Evolutionary conservation across 2,888 invertebrate species (phyloP).

Genomic region (Clistopyga incitator): DNA sequence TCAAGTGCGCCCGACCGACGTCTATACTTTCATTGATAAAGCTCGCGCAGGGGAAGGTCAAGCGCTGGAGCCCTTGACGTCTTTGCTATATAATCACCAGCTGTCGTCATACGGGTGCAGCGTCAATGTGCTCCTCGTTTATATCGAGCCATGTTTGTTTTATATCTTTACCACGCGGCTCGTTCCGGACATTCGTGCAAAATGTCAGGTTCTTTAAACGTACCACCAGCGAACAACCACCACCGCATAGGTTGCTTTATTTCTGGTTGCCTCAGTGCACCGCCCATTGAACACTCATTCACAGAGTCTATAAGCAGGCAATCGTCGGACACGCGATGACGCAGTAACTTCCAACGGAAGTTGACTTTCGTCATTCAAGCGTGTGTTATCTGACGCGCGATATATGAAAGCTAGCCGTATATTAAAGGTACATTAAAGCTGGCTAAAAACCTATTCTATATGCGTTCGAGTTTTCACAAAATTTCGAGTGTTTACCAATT

Average conservation of each 20-base stretch:
- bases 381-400: no score
- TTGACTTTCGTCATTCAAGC: no score
- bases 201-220: slow-evolving; percentile 13
- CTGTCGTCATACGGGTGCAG: slow-evolving; percentile 13
- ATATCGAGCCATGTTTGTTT: neutral
- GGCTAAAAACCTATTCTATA: no score
- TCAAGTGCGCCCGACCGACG: slow-evolving; percentile 46
- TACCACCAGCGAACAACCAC: neutral
- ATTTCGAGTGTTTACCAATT: no score
- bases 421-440: no score
- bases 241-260: neutral
- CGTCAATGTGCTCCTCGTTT: slow-evolving; percentile 6
- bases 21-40: slow-evolving; percentile 64
- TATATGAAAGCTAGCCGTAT: no score
- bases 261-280: no score
- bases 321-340: neutral
- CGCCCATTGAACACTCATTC: neutral
- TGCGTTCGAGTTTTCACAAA: no score
- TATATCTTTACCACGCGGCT: neutral
- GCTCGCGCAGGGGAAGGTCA: slow-evolving; percentile 47
- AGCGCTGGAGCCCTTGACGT: slow-evolving; percentile 43
- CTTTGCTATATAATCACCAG: neutral
- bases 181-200: neutral
- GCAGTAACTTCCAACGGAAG: neutral
- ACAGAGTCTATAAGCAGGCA: neutral